Percentiles rank a stretch among this genome's conserved stretches.
phyloP scores from a whole-genome alignment of 2,797 vertebrate species.

The Sylvia borin region DNA sequence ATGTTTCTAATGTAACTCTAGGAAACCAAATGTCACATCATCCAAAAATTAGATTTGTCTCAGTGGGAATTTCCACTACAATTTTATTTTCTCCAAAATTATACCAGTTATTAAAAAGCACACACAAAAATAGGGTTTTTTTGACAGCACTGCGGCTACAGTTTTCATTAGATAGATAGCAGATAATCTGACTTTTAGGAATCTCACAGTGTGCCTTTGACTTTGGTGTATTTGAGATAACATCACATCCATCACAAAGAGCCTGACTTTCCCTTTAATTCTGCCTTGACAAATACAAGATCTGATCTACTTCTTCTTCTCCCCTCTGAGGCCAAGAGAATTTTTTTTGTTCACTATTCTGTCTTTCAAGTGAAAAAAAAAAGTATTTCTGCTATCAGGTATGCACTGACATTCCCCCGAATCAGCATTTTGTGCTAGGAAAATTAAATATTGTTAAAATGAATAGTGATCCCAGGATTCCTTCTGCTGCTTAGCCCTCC shows the following conservation, averaged over 20 bases:
- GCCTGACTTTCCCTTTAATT: neutral
- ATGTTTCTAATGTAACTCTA: slow-evolving; percentile 3
- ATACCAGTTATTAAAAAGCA: neutral
- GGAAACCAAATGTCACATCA: neutral
- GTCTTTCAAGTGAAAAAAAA: neutral
- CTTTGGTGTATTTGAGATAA: neutral
- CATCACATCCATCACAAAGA: neutral
- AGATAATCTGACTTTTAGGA: neutral
- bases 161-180: neutral
- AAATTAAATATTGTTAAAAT: neutral
- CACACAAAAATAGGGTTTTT: neutral
- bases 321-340: neutral
- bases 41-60: neutral
- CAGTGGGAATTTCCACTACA: neutral
- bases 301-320: neutral
- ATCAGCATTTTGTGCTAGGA: neutral
- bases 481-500: neutral
- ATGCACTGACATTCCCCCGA: neutral
- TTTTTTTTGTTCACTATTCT: neutral
- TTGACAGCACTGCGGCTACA: neutral
- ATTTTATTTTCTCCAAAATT: neutral
- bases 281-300: neutral
- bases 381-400: neutral
- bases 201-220: neutral
- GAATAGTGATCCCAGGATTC: neutral